Evolutionary conservation across 2,113 vertebrate genomes (phyloP).

Genomic region (Regulus satrapa): DNA sequence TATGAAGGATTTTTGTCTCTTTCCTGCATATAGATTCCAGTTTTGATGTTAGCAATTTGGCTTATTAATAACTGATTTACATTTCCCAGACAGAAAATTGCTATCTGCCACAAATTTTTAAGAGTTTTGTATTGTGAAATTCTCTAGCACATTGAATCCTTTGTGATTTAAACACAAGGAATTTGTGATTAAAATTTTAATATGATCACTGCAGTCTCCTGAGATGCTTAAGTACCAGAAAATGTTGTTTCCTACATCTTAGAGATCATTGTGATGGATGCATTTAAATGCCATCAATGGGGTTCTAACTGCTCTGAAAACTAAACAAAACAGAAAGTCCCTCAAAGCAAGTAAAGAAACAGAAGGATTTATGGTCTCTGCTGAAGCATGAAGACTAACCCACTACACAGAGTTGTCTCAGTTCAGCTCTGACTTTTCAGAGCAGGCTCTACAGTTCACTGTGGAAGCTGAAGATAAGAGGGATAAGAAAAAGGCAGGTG

Average conservation of each 20-base stretch:
- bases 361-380: background rate
- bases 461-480: background rate
- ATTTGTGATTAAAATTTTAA: conserved; percentile 76
- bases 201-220: conserved; percentile 61
- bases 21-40: conserved; percentile 8
- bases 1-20: conserved; percentile 58
- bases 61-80: conserved; percentile 76
- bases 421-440: background rate
- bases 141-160: conserved; percentile 64
- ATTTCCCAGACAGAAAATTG: conserved; percentile 74
- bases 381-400: background rate
- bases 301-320: conserved; percentile 18
- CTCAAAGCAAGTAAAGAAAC: background rate
- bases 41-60: conserved; percentile 70
- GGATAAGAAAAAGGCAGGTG: background rate
- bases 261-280: background rate
- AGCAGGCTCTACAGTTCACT: background rate
- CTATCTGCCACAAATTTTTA: conserved; percentile 72
- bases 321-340: background rate
- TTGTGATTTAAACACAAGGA: conserved; percentile 64
- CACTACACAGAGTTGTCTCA: background rate
- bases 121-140: conserved; percentile 66
- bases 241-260: conserved; percentile 57
- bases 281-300: conserved; percentile 22
- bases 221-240: conserved; percentile 62